A percentile compares a stretch with the other conserved stretches of the same genome.
These are phyloP conservation scores for Pteropus alecto DNA, from an alignment of 2,113 vertebrate species.

Conservation along the genomic window DNA sequence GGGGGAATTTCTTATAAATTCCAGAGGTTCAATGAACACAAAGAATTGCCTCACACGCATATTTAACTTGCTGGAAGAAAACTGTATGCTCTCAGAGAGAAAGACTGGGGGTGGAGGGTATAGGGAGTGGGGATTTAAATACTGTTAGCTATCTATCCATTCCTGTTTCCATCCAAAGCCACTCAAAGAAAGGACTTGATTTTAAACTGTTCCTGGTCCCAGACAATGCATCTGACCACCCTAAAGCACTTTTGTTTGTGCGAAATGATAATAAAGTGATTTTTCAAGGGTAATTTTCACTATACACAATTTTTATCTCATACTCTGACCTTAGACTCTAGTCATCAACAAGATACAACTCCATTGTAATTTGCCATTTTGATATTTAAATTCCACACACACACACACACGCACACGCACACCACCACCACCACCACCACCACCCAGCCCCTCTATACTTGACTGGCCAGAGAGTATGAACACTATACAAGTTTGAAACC, in stretches of 20 bases:
- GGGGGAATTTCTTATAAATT: not conserved
- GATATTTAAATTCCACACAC: not conserved
- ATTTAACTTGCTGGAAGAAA: not conserved
- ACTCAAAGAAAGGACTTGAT: not conserved
- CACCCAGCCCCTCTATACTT: not conserved
- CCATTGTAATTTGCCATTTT: not conserved
- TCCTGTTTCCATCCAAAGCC: not conserved
- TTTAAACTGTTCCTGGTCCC: not conserved
- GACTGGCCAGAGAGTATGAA: not conserved
- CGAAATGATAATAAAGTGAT: not conserved
- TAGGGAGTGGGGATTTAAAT: not conserved
- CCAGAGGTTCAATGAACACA: not conserved
- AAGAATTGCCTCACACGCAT: not conserved
- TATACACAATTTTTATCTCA: not conserved
- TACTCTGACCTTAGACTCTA: not conserved
- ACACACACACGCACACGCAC: no score
- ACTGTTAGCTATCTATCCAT: not conserved
- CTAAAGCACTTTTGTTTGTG: not conserved
- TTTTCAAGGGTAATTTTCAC: not conserved
- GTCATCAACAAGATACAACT: not conserved
- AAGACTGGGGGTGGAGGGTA: not conserved
- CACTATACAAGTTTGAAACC: not conserved
- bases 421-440: no score
- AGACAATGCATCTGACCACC: not conserved
- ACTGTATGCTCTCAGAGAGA: not conserved